phyloP scores from a whole-genome alignment of 53 echinoderm and acorn worm species.

The Arbacia lixula region DNA sequence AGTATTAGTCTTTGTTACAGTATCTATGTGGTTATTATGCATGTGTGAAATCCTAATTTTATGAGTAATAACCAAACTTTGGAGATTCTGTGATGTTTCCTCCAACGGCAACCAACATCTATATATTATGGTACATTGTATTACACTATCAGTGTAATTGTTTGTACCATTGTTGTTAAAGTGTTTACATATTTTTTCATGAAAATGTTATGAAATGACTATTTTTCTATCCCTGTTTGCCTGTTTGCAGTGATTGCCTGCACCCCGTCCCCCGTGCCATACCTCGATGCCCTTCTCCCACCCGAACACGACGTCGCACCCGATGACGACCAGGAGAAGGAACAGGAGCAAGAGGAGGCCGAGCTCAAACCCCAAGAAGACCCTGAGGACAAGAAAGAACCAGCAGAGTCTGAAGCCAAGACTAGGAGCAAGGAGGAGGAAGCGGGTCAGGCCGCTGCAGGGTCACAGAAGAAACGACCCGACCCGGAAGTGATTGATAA shows the following conservation, averaged over 20 bases:
- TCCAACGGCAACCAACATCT: too few species aligned
- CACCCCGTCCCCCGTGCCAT: conserved; percentile 82
- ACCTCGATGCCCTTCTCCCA: conserved; percentile 83
- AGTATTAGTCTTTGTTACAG: too few species aligned
- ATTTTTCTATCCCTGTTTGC: not conserved
- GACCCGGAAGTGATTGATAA: conserved; percentile 68
- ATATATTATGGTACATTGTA: too few species aligned
- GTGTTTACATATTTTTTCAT: too few species aligned
- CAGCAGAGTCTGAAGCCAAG: conserved; percentile 34
- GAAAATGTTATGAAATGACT: too few species aligned
- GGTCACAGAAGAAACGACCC: conserved; percentile 17
- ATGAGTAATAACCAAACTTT: too few species aligned
- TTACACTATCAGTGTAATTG: too few species aligned
- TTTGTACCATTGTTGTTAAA: too few species aligned
- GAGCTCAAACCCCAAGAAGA: conserved; percentile 38
- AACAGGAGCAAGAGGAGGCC: conserved; percentile 44
- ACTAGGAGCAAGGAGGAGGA: conserved; percentile 23
- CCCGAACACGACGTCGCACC: conserved; percentile 84
- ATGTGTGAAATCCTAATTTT: too few species aligned
- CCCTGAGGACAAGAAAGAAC: conserved; percentile 57
- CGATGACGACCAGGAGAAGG: conserved; percentile 6
- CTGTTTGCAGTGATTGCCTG: conserved; percentile 89
- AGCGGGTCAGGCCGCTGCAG: conserved; percentile 12
- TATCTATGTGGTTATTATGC: too few species aligned
- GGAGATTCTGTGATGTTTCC: too few species aligned